Conservation (phyloP, 1,140 invertebrate genomes). For the Chymomyza costata region DNA sequence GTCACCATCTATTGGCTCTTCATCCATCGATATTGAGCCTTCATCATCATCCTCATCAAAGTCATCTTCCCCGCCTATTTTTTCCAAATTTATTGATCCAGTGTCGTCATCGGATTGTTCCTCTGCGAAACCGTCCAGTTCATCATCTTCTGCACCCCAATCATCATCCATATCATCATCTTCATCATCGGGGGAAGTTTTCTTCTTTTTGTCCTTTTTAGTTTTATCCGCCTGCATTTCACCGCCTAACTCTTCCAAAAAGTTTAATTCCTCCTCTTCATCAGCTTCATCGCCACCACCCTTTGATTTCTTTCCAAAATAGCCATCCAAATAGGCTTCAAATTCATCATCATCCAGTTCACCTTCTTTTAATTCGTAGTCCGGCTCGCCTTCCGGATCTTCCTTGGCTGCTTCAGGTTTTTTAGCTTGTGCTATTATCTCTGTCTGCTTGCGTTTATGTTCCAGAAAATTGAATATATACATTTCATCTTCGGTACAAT, state of each 20-base stretch:
- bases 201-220: slow-evolving; percentile 74
- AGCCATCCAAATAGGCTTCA: slow-evolving; percentile 82
- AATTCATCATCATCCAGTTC: slow-evolving; percentile 94
- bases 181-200: slow-evolving; percentile 36
- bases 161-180: slow-evolving; percentile 72
- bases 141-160: slow-evolving; percentile 54
- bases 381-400: slow-evolving; percentile 45
- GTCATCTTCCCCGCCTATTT: slow-evolving; percentile 43
- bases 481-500: slow-evolving; percentile 71
- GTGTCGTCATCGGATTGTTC: slow-evolving; percentile 60
- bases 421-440: slow-evolving; percentile 47
- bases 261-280: slow-evolving; percentile 73
- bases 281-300: slow-evolving; percentile 70
- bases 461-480: slow-evolving; percentile 73
- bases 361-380: slow-evolving; percentile 79
- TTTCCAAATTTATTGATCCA: slow-evolving; percentile 56
- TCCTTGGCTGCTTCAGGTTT: slow-evolving; percentile 16
- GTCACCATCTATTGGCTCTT: too few species aligned
- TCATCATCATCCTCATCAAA: slow-evolving; percentile 61
- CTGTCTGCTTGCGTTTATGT: slow-evolving; percentile 65
- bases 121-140: slow-evolving; percentile 60
- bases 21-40: slow-evolving; percentile 43
- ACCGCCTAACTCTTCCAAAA: slow-evolving; percentile 57
- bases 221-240: slow-evolving; percentile 43
- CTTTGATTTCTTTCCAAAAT: slow-evolving; percentile 77